Conservation (phyloP, 1,140 invertebrate species). For the Phthorimaea operculella region DNA sequence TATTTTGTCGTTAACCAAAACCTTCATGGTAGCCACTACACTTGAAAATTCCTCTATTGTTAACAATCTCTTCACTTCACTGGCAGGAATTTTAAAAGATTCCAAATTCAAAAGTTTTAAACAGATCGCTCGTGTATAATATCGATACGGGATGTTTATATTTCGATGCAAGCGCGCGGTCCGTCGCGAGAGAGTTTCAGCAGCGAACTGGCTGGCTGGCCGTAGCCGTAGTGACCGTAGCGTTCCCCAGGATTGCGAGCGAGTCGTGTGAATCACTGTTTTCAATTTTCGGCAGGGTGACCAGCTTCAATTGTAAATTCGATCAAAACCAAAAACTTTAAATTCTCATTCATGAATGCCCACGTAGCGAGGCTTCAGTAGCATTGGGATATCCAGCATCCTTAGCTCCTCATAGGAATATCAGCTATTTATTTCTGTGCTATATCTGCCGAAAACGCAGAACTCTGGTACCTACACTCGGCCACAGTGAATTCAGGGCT, state of each 20-base stretch:
- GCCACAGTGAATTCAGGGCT: too few species aligned
- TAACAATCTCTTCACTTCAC: slow-evolving; percentile 4
- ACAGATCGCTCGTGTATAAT: slow-evolving; percentile 27
- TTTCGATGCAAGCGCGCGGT: slow-evolving; percentile 21
- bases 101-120: slow-evolving; percentile 17
- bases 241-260: background rate
- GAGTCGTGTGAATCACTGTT: slow-evolving; percentile 4
- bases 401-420: too few species aligned
- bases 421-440: too few species aligned
- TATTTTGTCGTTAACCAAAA: slow-evolving; percentile 50
- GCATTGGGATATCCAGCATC: too few species aligned
- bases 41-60: background rate
- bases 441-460: too few species aligned
- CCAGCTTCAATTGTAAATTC: too few species aligned
- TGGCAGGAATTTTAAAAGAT: slow-evolving; percentile 9
- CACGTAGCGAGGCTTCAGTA: too few species aligned
- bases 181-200: slow-evolving; percentile 10
- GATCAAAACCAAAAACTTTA: too few species aligned
- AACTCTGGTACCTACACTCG: too few species aligned
- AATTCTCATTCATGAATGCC: too few species aligned
- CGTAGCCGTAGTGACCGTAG: background rate
- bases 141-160: slow-evolving; percentile 19
- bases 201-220: slow-evolving; percentile 27
- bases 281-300: background rate
- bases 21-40: slow-evolving; percentile 40